phyloP scores from a whole-genome alignment of 1,140 invertebrate species.

The Mactra quadrangularis region DNA sequence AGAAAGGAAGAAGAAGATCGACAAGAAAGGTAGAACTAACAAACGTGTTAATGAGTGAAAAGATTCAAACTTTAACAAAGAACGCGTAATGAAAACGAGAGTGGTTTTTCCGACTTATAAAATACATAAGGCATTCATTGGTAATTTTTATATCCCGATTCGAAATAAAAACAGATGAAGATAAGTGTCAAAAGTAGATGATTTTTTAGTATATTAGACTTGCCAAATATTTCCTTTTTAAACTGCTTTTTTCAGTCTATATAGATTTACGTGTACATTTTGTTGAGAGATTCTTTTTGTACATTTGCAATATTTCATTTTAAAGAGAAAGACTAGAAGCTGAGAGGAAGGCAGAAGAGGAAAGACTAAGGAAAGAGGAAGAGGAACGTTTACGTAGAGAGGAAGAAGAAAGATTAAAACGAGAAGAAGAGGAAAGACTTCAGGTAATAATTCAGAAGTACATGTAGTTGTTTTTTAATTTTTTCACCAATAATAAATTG shows the following conservation, averaged over 20 bases:
- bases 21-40: too few relatives aligned
- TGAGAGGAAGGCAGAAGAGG: conserved; percentile 14
- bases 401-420: background rate
- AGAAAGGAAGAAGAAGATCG: background rate
- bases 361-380: conserved; percentile 1
- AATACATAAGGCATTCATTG: too few relatives aligned
- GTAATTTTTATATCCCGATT: background rate
- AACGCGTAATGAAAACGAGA: too few relatives aligned
- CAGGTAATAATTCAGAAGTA: too few relatives aligned
- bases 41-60: too few relatives aligned
- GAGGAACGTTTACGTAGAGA: background rate
- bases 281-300: background rate
- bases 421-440: conserved; percentile 38
- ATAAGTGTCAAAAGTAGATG: conserved; percentile 5
- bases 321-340: conserved; percentile 8
- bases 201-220: background rate
- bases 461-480: too few relatives aligned
- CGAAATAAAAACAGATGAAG: conserved; percentile 11
- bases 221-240: background rate
- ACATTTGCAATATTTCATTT: background rate
- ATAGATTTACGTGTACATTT: background rate
- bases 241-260: background rate
- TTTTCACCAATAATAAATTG: too few relatives aligned
- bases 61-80: too few relatives aligned
- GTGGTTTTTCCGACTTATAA: too few relatives aligned